Evolutionary conservation across 2,113 vertebrate genomes (phyloP).

Genomic region (Calyptomena viridis): DNA sequence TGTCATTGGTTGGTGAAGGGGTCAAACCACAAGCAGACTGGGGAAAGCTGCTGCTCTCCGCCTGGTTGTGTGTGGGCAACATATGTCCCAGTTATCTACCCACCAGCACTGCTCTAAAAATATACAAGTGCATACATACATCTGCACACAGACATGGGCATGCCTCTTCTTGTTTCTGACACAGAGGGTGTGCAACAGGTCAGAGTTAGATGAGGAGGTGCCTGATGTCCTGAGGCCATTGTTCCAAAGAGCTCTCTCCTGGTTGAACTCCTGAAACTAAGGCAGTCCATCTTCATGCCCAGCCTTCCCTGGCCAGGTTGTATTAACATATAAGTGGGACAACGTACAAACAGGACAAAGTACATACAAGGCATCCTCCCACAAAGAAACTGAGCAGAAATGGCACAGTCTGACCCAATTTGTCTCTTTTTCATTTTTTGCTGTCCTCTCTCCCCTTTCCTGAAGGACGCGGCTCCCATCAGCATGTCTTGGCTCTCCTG

Average conservation of each 20-base stretch:
- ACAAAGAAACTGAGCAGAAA: background rate
- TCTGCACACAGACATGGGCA: rapidly evolving
- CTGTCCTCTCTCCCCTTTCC: background rate
- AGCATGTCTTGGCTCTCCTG: background rate
- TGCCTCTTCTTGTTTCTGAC: background rate
- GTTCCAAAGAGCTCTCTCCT: background rate
- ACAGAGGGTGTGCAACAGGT: background rate
- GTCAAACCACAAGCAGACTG: background rate
- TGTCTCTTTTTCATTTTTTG: background rate
- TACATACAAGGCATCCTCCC: background rate
- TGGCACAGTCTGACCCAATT: background rate
- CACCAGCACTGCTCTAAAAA: background rate
- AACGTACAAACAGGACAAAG: background rate
- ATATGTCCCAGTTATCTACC: background rate
- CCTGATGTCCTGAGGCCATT: background rate
- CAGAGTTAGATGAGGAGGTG: background rate
- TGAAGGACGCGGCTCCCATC: background rate
- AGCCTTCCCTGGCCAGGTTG: rapidly evolving
- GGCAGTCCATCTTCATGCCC: background rate
- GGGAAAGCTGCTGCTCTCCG: background rate
- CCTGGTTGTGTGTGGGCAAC: background rate
- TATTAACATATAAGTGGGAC: background rate
- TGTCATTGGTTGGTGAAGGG: background rate
- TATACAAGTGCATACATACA: rapidly evolving
- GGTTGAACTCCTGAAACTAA: background rate